phyloP scores from a whole-genome alignment of 64 coral and sea anemone species.

The Montipora foliosa region DNA sequence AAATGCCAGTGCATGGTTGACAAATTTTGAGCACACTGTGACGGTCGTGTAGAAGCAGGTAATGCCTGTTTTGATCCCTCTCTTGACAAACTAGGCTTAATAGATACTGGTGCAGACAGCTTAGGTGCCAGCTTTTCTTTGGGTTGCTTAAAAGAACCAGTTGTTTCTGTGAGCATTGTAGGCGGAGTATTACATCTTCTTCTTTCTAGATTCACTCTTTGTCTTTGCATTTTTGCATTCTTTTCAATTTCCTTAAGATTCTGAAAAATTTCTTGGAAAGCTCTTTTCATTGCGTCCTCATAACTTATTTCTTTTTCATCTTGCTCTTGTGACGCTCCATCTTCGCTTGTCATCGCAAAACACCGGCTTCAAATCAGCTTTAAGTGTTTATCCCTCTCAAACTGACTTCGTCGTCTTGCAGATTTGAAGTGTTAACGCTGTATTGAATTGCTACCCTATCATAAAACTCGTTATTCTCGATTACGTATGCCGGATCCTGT shows the following conservation, averaged over 20 bases:
- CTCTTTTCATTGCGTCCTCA: slow-evolving; percentile 7
- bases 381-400: neutral
- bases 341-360: neutral
- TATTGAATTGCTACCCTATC: no score
- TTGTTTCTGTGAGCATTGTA: neutral
- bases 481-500: no score
- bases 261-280: slow-evolving; percentile 17
- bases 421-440: neutral
- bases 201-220: neutral
- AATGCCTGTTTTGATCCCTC: neutral
- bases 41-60: no score
- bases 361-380: neutral
- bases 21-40: neutral
- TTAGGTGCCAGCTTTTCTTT: neutral
- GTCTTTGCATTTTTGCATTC: neutral
- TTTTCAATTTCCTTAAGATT: slow-evolving; percentile 36
- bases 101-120: neutral
- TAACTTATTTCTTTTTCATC: neutral
- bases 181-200: slow-evolving; percentile 24
- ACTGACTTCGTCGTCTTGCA: neutral
- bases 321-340: neutral
- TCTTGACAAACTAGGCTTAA: neutral
- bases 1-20: neutral
- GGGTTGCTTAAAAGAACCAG: neutral
- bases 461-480: no score